A percentile compares a stretch with the other conserved stretches of the same genome.
phyloP scores from a whole-genome alignment of 2,888 invertebrate species.

The Chromoteleia sp. region DNA sequence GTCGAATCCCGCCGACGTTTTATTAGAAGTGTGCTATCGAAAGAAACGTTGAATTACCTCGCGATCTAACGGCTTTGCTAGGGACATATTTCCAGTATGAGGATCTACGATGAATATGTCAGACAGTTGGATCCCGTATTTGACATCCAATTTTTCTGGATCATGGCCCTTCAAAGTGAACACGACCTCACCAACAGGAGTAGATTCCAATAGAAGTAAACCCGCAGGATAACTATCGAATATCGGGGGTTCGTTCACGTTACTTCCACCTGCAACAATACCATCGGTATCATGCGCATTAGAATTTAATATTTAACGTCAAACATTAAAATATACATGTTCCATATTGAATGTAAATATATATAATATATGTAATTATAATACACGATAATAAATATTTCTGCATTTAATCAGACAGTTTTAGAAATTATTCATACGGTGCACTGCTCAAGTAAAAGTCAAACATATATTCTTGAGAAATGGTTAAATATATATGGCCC shows the following conservation, averaged over 20 bases:
- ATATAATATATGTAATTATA: too few relatives aligned
- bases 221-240: slow-evolving; percentile 83
- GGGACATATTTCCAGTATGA: slow-evolving; percentile 91
- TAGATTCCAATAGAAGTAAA: slow-evolving; percentile 90
- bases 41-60: slow-evolving; percentile 87
- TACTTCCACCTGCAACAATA: slow-evolving; percentile 80
- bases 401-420: too few relatives aligned
- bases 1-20: slow-evolving; percentile 2
- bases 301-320: neutral
- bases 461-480: too few relatives aligned
- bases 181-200: slow-evolving; percentile 91
- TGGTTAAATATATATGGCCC: too few relatives aligned
- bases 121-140: slow-evolving; percentile 91
- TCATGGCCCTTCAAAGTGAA: slow-evolving; percentile 92
- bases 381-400: too few relatives aligned
- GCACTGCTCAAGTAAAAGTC: too few relatives aligned
- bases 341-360: too few relatives aligned
- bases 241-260: slow-evolving; percentile 83
- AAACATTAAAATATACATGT: slow-evolving; percentile 3
- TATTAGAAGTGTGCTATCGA: slow-evolving; percentile 22
- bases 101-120: slow-evolving; percentile 92
- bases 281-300: neutral
- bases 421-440: too few relatives aligned
- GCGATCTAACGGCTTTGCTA: slow-evolving; percentile 92
- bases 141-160: slow-evolving; percentile 91